Base-by-base conservation (phyloP, 2,797 vertebrate genomes). In the Tachyglossus aculeatus region DNA sequence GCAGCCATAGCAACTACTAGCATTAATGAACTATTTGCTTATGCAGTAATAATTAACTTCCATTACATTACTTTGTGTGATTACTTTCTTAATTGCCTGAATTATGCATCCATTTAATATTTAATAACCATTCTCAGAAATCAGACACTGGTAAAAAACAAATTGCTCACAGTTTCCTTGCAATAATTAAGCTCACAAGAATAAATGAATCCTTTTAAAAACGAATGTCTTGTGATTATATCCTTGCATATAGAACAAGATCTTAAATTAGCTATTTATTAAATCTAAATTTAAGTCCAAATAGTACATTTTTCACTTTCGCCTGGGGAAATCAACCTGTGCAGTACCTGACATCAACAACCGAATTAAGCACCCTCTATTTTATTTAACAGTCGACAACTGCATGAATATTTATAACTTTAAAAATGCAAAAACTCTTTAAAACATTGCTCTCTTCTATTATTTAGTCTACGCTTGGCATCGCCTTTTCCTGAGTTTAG, bases 101-200 rank as follows among this genome's bases (percentile, higher is more conserved):
- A 99, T 99, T 99, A 99, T 99, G 97, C 97, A 99, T 99, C 97
- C 98, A 99, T 99, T 99, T 99, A 98, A 99, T 99, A 99, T 99
- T 97, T 99, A 99, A 99, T 98, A 99, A 99, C 95, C 96, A 98
- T 96, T 96, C 96, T 96, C 96, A 98, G 95, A 96, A 98, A 98
- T 98, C 96, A 99, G 97, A 97, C 97, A 96, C 95, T 96, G 95
- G 94, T 97, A 95, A 98, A 97, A 98, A 97, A 97, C 96, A 98
- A 97, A 98, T 96, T 97, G 96, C 96, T 93, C 93, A 94, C 94
- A 95, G 95, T 97, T 98, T 96, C 96, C 94, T 91, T 87, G 94
- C 96, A 96, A 96, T 98, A 98, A 99, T 99, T 98, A 99, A 98
- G 97, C 96, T 96, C 95, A 94, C 94, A 93, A 96, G 95, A 96